A percentile compares a stretch with the other conserved stretches of the same genome.
These are phyloP conservation scores for Gnatocerus cornutus DNA, from an alignment of 2,888 invertebrate species.

Conservation along the genomic window DNA sequence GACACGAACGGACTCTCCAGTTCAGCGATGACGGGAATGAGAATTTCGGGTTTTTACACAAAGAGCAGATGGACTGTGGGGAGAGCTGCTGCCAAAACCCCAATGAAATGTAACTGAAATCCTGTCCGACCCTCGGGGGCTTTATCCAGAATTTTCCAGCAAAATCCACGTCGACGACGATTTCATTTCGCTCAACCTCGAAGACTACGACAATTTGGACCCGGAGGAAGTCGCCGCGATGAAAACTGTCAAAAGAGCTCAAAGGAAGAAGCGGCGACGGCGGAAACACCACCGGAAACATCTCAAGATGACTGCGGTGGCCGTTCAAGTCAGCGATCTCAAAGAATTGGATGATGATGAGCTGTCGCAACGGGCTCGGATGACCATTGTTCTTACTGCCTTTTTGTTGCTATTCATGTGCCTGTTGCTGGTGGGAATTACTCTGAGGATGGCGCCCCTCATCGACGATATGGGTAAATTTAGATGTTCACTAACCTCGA, in stretches of 20 bases:
- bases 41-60: constrained; percentile 30
- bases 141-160: constrained; percentile 45
- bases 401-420: constrained; percentile 91
- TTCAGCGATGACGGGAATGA: constrained; percentile 52
- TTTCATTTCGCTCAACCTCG: constrained; percentile 73
- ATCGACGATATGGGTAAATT: constrained; percentile 95
- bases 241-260: constrained; percentile 63
- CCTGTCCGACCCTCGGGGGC: too few relatives aligned
- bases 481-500: neutral
- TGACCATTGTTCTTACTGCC: constrained; percentile 94
- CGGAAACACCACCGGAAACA: constrained; percentile 64
- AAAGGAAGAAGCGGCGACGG: constrained; percentile 68
- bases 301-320: constrained; percentile 53
- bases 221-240: constrained; percentile 63
- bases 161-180: constrained; percentile 73
- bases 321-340: constrained; percentile 56
- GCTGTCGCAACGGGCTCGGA: constrained; percentile 87
- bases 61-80: constrained; percentile 13
- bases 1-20: constrained; percentile 50
- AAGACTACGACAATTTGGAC: constrained; percentile 68
- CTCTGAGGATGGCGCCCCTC: constrained; percentile 93
- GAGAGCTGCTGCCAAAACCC: constrained; percentile 55
- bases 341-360: constrained; percentile 81
- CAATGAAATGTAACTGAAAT: constrained; percentile 52
- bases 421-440: constrained; percentile 91